A percentile compares a stretch with the other conserved stretches of the same genome.
Conservation (phyloP, 2,113 vertebrate species). For the Tyrannus savana region DNA sequence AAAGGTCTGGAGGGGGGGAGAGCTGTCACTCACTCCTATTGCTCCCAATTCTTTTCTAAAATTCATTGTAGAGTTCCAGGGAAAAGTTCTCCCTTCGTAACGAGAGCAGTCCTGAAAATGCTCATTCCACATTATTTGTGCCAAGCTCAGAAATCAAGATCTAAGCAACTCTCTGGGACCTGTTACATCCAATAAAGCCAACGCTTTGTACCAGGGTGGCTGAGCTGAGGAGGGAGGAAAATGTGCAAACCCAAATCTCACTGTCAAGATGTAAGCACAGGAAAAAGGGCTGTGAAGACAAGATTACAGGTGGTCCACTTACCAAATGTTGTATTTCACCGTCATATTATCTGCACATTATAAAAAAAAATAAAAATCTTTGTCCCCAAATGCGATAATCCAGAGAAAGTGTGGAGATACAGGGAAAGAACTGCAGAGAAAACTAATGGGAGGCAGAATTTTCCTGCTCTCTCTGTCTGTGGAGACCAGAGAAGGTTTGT, state of each 20-base stretch:
- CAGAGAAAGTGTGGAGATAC: not conserved
- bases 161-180: conserved; percentile 42
- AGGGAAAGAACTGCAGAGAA: not conserved
- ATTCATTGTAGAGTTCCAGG: conserved; percentile 6
- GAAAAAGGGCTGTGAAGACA: not conserved
- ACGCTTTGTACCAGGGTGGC: not conserved
- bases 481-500: not conserved
- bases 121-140: conserved; percentile 41
- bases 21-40: conserved; percentile 57
- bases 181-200: conserved; percentile 19
- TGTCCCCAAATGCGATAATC: not conserved
- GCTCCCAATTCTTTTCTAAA: conserved; percentile 49
- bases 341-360: not conserved
- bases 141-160: conserved; percentile 49
- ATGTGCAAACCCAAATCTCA: conserved; percentile 30
- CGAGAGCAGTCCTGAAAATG: conserved; percentile 39
- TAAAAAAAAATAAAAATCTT: conserved; percentile 1
- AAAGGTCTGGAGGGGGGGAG: conserved; percentile 1
- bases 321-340: not conserved
- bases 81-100: conserved; percentile 53
- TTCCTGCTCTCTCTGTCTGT: not conserved
- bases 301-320: conserved; percentile 33
- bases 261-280: not conserved
- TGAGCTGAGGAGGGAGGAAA: not conserved
- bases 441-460: not conserved